Evolutionary conservation across 2,113 vertebrate species (phyloP).

Genomic region (Strigops habroptila): DNA sequence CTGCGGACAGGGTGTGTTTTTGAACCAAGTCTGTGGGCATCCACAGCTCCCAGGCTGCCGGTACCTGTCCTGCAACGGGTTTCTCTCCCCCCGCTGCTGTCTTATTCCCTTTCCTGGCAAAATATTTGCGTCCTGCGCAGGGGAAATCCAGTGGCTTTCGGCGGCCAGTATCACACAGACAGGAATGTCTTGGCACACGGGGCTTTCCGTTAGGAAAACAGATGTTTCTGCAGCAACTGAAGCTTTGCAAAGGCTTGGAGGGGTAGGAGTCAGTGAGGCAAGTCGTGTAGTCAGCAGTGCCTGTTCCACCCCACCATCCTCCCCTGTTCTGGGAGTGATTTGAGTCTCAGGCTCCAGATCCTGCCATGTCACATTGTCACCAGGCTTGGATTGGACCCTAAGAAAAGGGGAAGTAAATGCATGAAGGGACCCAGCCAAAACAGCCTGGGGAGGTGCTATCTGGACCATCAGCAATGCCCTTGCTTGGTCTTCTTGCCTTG

Average conservation of each 20-base stretch:
- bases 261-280: accelerated
- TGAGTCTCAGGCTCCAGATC: background rate
- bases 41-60: background rate
- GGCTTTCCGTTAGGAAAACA: slow-evolving; percentile 50
- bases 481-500: background rate
- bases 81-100: accelerated
- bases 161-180: slow-evolving; percentile 38
- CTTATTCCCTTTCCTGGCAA: slow-evolving; percentile 36
- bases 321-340: background rate
- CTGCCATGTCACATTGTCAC: background rate
- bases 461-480: background rate
- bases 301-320: background rate
- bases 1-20: background rate
- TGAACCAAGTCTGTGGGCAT: background rate
- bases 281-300: background rate
- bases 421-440: background rate
- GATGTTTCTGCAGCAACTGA: slow-evolving; percentile 41
- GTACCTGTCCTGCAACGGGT: background rate
- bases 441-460: background rate
- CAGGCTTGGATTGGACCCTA: background rate
- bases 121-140: background rate
- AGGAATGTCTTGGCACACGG: slow-evolving; percentile 48
- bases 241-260: background rate
- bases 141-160: slow-evolving; percentile 50
- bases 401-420: background rate